phyloP scores from a whole-genome alignment of 2,113 vertebrate genomes.

The Origma solitaria region DNA sequence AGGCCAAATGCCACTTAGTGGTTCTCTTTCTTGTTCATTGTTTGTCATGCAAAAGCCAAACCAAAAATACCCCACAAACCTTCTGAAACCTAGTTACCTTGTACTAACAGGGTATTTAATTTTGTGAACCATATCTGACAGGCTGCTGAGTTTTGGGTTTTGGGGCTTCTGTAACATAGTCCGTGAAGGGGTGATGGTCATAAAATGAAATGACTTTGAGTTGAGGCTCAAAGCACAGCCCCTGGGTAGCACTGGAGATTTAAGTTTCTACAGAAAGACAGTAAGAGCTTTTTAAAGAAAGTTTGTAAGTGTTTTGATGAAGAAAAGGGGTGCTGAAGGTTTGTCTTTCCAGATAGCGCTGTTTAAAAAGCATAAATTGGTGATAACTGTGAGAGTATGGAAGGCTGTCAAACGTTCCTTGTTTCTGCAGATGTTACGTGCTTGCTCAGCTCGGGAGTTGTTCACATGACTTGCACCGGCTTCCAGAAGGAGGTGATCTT shows the following conservation, averaged over 20 bases:
- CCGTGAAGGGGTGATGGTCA: background rate
- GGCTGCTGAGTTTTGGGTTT: background rate
- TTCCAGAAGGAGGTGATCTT: slow-evolving; percentile 90
- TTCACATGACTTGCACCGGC: slow-evolving; percentile 89
- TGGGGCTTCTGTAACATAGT: background rate
- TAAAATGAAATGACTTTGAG: background rate
- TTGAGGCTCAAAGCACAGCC: background rate
- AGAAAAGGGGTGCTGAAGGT: background rate
- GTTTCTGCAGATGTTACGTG: slow-evolving; percentile 84
- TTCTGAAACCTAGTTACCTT: no score
- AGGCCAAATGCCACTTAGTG: background rate
- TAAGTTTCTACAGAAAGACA: background rate
- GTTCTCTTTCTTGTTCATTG: background rate
- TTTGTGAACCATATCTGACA: background rate
- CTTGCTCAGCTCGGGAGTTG: slow-evolving; percentile 85
- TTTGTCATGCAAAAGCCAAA: background rate
- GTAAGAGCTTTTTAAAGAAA: background rate
- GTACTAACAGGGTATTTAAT: background rate
- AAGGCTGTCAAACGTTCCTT: background rate
- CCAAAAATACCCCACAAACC: background rate
- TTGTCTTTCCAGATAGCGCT: background rate
- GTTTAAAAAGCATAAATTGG: background rate
- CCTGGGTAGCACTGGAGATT: fast-evolving
- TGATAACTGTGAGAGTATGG: background rate
- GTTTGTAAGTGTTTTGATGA: background rate